Conservation (phyloP, 2,113 vertebrate genomes). For the Ploceus nigricollis region DNA sequence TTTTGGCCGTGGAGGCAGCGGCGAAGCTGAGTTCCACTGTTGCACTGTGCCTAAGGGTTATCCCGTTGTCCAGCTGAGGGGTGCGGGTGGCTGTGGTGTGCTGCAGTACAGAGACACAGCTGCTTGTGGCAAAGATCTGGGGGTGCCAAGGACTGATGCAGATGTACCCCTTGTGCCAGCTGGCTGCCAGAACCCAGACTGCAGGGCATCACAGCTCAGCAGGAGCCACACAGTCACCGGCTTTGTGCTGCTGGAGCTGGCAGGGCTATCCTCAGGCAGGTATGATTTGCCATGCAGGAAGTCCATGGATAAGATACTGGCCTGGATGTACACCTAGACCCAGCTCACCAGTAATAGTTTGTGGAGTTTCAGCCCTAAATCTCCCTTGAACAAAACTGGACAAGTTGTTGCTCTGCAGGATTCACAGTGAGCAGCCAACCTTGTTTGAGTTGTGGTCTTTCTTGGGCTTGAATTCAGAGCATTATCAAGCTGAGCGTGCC, state of each 20-base stretch:
- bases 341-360: not conserved
- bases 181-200: not conserved
- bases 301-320: too few species aligned
- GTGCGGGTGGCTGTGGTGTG: fast-evolving
- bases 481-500: not conserved
- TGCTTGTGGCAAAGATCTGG: not conserved
- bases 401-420: not conserved
- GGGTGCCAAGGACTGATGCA: not conserved
- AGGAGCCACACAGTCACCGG: fast-evolving
- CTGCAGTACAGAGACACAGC: not conserved
- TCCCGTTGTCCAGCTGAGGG: not conserved
- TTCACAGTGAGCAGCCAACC: not conserved
- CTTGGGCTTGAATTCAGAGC: not conserved
- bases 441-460: fast-evolving
- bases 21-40: not conserved
- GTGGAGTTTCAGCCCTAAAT: not conserved
- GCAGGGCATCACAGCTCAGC: not conserved
- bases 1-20: fast-evolving
- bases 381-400: not conserved
- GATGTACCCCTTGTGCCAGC: not conserved
- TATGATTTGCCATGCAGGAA: not conserved
- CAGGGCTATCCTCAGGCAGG: fast-evolving
- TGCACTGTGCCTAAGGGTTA: not conserved
- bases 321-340: too few species aligned
- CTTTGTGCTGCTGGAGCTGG: not conserved